Conservation (phyloP, 2,797 vertebrate species). For the Karalla daura region DNA sequence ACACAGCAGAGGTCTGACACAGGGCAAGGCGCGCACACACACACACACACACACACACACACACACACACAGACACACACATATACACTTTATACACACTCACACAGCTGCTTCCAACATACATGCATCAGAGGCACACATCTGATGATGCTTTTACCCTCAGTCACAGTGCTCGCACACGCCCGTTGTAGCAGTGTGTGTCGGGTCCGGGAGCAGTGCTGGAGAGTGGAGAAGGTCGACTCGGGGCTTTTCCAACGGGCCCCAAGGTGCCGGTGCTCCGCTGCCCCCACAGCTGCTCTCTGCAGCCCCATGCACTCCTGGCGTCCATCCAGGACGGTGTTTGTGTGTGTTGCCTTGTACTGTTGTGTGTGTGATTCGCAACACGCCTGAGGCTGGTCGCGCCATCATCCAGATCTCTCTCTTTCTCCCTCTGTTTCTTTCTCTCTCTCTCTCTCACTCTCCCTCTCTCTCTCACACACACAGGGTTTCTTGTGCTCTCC, state of each 20-base stretch:
- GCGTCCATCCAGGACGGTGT: conserved; percentile 56
- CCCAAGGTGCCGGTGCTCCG: conserved; percentile 50
- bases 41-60: too few species aligned
- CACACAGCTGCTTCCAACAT: conserved; percentile 42
- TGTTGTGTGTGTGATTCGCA: conserved; percentile 74
- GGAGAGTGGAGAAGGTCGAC: conserved; percentile 67
- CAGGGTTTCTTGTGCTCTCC: too few species aligned
- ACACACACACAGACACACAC: too few species aligned
- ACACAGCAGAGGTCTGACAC: conserved; percentile 78
- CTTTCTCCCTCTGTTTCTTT: conserved; percentile 8
- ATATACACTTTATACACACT: too few species aligned
- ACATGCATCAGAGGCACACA: conserved; percentile 35
- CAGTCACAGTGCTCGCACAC: conserved; percentile 8
- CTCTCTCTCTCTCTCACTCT: conserved; percentile 4
- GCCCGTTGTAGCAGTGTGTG: conserved; percentile 36
- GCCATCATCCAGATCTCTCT: conserved; percentile 52
- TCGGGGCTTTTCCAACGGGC: conserved; percentile 58
- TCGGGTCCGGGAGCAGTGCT: conserved; percentile 52
- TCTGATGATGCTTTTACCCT: conserved; percentile 44
- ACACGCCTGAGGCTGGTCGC: conserved; percentile 63
- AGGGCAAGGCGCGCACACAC: conserved; percentile 54
- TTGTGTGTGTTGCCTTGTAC: conserved; percentile 61
- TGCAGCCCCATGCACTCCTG: conserved; percentile 40
- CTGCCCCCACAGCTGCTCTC: conserved; percentile 64
- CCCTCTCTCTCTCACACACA: conserved; percentile 18